These are phyloP conservation scores for Euphysa ruthae DNA, from an alignment of 30 jellyfish, hydroid and myxozoan species.

Conservation along the genomic window DNA sequence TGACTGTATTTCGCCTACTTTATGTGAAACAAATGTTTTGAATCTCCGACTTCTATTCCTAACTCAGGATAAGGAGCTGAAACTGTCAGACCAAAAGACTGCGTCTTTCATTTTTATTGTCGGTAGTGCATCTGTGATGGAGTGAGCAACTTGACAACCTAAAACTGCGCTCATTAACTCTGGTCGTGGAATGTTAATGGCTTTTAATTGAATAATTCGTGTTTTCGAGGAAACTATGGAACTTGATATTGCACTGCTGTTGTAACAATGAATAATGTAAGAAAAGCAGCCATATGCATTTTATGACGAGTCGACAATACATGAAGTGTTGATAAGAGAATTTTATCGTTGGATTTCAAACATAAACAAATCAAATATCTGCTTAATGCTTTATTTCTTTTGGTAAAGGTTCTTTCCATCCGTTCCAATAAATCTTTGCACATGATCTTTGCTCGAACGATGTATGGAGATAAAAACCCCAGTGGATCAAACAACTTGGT, in stretches of 20 bases:
- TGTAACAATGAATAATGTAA: background rate
- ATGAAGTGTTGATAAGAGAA: conserved; percentile 1
- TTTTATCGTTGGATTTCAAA: background rate
- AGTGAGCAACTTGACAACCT: conserved; percentile 1
- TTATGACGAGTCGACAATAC: conserved; percentile 10
- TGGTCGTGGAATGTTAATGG: conserved; percentile 9
- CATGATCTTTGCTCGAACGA: too few species aligned
- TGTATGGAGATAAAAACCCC: too few species aligned
- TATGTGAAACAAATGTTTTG: conserved; percentile 15
- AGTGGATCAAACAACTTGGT: too few species aligned
- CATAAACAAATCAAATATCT: too few species aligned
- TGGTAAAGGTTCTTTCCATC: too few species aligned
- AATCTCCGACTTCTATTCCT: conserved; percentile 13
- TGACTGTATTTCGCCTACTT: conserved; percentile 25
- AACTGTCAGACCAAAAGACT: conserved; percentile 43
- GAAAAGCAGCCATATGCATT: conserved; percentile 27
- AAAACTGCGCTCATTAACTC: conserved; percentile 29
- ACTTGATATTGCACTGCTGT: background rate
- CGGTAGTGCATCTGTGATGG: background rate
- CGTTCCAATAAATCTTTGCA: too few species aligned
- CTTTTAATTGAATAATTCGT: conserved; percentile 34
- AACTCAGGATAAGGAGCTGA: conserved; percentile 21
- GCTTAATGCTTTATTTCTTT: too few species aligned
- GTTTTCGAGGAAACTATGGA: conserved; percentile 27
- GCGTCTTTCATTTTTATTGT: background rate